Evolutionary conservation across 1,140 invertebrate genomes (phyloP), one percentile per base, ranked within the genome.

Genomic region (Plodia interpunctella): DNA sequence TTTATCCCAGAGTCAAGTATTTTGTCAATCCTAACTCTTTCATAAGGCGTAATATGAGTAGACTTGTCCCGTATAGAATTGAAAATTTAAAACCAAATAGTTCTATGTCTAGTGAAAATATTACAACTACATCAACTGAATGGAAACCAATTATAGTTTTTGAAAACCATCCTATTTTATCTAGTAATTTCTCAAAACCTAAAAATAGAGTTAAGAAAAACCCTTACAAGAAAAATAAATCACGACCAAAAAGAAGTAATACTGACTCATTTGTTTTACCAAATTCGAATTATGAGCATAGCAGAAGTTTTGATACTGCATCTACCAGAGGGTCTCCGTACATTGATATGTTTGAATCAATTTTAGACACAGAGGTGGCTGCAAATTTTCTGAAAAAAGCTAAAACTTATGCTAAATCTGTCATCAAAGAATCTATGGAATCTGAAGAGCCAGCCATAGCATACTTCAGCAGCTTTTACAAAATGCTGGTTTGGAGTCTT

Each of bases 1-100:
- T 80, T 49, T 87, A 87, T 64, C 86, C 86, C 15, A 78, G 82
- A 63, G 68, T 89, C 0, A 87, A 83, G 68, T 81, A 80, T 60
- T 78, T 72, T 66, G 68, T 83, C 1, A 84, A 85, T 62, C 84
- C 86, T 18, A 74, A 74, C 62, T 63, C 54, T 13, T 72, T 77
- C 66, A 49, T 63, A 20, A 78, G 67, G 59, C 70, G 74, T 1
- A 86, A 76, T 58, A 80, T 77, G 21, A 83, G 68, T 66, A 74
- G 81, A 70, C 60, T 86, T 17, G 55, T 67, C 32, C 74, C 74
- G 2, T 80, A 87, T 59, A 73, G 57, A 49, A 80, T 70, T 63
- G 63, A 71, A 57, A 58, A 57, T 60, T 57, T 63, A 5, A 66
- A 71, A 59, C 55, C 61, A 5, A 58, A 67, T 30, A 69, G 75